Evolutionary conservation across 1,140 invertebrate genomes (phyloP), one percentile per base, ranked within the genome.

Genomic region (Adoxophyes honmai): DNA sequence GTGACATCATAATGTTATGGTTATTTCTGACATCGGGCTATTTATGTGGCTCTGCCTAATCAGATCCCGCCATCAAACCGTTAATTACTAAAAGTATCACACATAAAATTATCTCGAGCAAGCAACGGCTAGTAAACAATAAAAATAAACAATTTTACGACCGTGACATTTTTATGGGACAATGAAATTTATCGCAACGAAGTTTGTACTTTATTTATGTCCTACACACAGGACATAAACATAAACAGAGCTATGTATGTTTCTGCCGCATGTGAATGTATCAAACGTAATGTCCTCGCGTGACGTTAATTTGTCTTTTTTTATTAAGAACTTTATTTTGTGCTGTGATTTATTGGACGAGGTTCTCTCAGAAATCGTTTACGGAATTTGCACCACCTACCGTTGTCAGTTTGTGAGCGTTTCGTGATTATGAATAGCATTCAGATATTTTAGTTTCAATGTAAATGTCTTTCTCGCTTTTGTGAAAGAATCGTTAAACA

Each of bases 171-270:
- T 48, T 28, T 48, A 48, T 48, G 21, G 42, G 42, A 33, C 42
- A 11, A 48, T 33, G 16, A 48, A 48, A 48, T 48, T 48, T 48
- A 48, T 48, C 18, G 11, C 42, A 18, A 33, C 42, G 16, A 11
- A 48, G 42, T 48, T 48, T 48, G n/a, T 18, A 21, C 42, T 48
- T 48, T 48, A 48, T 48, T 48, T 48, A 48, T 48, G 42, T 48
- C 42, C 42, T 28, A 11, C 42, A 18, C 9, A 48, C 42, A 48
- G 6, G 8, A 13, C 42, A 13, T 48, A 28, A 48, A 48, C 21
- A 11, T 28, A 28, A 28, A 28, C 21, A 28, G 2, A 6, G 21
- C 21, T 48, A 48, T 28, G 18, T 7, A 44, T 15, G 42, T 13
- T 16, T 48, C 42, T 28, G 18, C 42, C 42, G 21, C 42, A 18